These are phyloP conservation scores for Copidosoma aretas DNA, from an alignment of 2,888 invertebrate species.

Conservation along the genomic window DNA sequence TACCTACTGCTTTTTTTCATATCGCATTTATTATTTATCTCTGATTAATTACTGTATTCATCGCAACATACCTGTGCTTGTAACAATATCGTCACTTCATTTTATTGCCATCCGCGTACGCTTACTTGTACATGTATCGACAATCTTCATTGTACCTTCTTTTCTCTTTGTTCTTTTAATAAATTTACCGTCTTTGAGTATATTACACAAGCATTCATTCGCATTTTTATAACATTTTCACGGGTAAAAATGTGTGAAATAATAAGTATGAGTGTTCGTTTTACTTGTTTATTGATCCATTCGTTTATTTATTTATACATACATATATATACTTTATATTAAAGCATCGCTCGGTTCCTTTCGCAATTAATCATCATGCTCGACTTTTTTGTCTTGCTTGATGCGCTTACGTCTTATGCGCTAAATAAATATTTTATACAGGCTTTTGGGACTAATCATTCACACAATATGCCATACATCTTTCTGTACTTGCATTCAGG, in stretches of 20 bases:
- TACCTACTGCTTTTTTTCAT: slow-evolving; percentile 11
- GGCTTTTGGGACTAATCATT: slow-evolving; percentile 35
- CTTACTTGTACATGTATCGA: not conserved
- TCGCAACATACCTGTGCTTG: not conserved
- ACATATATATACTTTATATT: not conserved
- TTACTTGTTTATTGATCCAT: slow-evolving; percentile 4
- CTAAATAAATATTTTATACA: slow-evolving; percentile 55
- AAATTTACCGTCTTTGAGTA: no score
- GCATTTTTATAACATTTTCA: slow-evolving; percentile 1
- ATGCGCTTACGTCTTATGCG: slow-evolving; percentile 33
- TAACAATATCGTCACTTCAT: not conserved
- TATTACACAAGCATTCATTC: not conserved
- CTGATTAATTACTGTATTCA: not conserved
- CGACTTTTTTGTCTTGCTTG: not conserved
- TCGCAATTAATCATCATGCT: not conserved
- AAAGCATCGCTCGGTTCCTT: slow-evolving; percentile 14
- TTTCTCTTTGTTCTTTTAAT: no score
- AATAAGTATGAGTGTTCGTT: slow-evolving; percentile 8
- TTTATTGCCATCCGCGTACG: not conserved
- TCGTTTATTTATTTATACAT: not conserved
- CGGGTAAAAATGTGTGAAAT: slow-evolving; percentile 12
- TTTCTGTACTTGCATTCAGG: slow-evolving; percentile 17
- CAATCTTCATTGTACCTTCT: no score
- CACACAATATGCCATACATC: slow-evolving; percentile 7
- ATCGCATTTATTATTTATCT: not conserved